Conservation (phyloP, 2,113 vertebrate genomes). For the Gila orcuttii region DNA sequence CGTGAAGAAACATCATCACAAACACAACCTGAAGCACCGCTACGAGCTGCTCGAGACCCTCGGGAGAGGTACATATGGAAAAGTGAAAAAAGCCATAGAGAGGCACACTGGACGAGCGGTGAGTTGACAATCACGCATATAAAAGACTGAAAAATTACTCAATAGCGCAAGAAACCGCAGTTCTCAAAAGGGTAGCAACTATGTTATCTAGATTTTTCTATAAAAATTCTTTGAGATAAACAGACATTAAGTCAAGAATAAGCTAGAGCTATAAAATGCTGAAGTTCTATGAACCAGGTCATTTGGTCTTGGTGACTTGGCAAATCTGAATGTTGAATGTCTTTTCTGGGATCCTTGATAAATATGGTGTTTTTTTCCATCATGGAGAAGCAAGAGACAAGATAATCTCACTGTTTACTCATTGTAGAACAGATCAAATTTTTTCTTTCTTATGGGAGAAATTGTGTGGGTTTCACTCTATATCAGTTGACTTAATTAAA, state of each 20-base stretch:
- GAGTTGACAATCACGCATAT: conserved; percentile 59
- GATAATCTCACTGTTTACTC: not conserved
- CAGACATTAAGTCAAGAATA: not conserved
- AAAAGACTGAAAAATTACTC: not conserved
- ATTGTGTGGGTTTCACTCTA: not conserved
- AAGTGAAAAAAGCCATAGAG: conserved; percentile 88
- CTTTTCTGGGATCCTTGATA: not conserved
- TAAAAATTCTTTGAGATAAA: not conserved
- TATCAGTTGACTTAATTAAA: conserved; percentile 9
- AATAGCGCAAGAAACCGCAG: not conserved
- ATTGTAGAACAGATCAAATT: not conserved
- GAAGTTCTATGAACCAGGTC: not conserved
- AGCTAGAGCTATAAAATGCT: not conserved
- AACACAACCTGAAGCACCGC: conserved; percentile 90
- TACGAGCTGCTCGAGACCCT: conserved; percentile 88
- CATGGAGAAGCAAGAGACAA: not conserved
- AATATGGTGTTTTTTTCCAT: not conserved
- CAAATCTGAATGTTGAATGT: not conserved
- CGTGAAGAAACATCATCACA: conserved; percentile 87
- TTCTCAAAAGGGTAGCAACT: not conserved
- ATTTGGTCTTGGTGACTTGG: not conserved
- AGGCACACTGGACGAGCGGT: conserved; percentile 87
- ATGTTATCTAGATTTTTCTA: not conserved
- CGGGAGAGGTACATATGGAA: conserved; percentile 88
- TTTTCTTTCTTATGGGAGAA: not conserved